Evolutionary conservation across 1,140 invertebrate genomes (phyloP).

Genomic region (Drosophila aff.): DNA sequence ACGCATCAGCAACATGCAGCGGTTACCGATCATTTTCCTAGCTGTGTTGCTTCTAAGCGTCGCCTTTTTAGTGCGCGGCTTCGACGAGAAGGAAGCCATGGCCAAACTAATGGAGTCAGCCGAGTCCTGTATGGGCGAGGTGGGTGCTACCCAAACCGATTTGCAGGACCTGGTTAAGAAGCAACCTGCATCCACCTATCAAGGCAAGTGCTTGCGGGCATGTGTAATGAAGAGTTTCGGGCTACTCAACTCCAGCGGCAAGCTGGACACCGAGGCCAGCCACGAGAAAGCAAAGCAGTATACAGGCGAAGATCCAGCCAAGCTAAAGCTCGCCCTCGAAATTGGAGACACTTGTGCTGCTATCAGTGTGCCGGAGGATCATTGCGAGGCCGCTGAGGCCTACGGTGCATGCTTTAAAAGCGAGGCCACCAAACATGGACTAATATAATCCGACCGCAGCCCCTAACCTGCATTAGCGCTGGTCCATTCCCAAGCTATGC

Average conservation of each 20-base stretch:
- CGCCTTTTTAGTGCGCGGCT: constrained; percentile 33
- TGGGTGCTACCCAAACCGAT: constrained; percentile 53
- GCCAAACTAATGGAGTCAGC: constrained; percentile 54
- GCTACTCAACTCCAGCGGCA: constrained; percentile 47
- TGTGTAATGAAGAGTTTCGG: constrained; percentile 69
- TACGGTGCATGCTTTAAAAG: constrained; percentile 61
- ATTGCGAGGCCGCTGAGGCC: constrained; percentile 64
- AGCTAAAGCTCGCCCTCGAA: constrained; percentile 58
- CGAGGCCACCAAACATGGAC: constrained; percentile 40
- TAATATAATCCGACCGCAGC: constrained; percentile 31
- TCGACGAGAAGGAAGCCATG: constrained; percentile 61
- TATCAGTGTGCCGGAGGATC: constrained; percentile 56
- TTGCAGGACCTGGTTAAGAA: constrained; percentile 53
- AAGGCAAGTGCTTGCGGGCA: constrained; percentile 65
- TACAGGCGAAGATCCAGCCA: constrained; percentile 58
- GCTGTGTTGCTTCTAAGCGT: constrained; percentile 38
- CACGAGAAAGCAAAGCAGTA: constrained; percentile 70
- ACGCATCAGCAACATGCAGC: constrained; percentile 46
- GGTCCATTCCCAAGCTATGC: neutral
- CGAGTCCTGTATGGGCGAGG: constrained; percentile 48
- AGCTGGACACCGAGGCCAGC: constrained; percentile 43
- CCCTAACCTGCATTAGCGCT: neutral
- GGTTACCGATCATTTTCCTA: constrained; percentile 17
- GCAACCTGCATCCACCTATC: constrained; percentile 40
- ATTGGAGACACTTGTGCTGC: constrained; percentile 62